These are phyloP conservation scores for Platyscapa corneri DNA, from an alignment of 1,140 invertebrate species.

Conservation along the genomic window DNA sequence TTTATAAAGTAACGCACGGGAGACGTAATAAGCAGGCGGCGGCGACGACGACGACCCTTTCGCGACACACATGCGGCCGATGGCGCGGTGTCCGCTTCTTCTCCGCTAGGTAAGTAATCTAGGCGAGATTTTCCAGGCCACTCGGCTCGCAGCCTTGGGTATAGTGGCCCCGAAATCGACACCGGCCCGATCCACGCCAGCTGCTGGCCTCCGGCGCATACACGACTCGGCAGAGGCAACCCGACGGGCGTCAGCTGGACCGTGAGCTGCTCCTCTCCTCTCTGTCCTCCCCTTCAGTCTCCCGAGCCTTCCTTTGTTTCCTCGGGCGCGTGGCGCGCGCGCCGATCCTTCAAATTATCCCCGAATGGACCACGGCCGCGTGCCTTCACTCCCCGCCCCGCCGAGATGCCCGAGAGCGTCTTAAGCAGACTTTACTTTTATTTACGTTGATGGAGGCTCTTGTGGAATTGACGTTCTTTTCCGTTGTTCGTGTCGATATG, in stretches of 20 bases:
- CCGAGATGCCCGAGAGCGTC: neutral
- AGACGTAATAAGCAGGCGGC: neutral
- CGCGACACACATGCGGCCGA: neutral
- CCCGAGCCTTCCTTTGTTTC: neutral
- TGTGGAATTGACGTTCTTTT: neutral
- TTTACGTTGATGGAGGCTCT: neutral
- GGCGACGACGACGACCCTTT: too few species aligned
- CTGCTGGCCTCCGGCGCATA: slow-evolving; percentile 1
- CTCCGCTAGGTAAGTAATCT: neutral
- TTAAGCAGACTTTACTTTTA: neutral
- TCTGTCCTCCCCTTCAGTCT: too few species aligned
- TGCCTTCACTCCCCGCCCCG: neutral
- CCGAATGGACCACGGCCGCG: neutral
- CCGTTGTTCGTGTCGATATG: neutral
- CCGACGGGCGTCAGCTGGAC: slow-evolving; percentile 25
- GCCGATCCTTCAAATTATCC: slow-evolving; percentile 20
- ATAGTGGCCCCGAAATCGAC: slow-evolving; percentile 1
- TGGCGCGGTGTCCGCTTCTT: neutral
- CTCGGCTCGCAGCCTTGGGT: neutral
- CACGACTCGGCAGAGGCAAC: neutral
- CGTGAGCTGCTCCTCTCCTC: neutral
- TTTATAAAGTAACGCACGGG: neutral
- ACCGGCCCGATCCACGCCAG: slow-evolving; percentile 27
- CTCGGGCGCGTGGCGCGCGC: slow-evolving; percentile 18
- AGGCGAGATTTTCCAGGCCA: slow-evolving; percentile 14